Base-by-base conservation (phyloP, 2,797 vertebrate species). In the Tarsius wallacei region DNA sequence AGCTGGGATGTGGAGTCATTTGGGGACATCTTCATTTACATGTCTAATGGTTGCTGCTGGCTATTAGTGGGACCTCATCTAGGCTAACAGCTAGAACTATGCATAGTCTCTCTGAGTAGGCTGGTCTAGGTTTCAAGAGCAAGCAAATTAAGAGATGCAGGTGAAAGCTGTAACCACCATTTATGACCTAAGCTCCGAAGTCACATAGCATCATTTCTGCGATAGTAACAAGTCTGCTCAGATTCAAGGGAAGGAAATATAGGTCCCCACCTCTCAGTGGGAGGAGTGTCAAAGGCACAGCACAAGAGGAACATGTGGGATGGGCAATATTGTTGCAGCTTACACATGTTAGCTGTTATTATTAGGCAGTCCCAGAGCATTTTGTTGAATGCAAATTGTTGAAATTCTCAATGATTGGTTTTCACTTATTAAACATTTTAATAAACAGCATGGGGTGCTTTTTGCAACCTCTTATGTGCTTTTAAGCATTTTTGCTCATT, bases 401-500 rank as follows among this genome's bases (percentile, higher is more conserved):
- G 49, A 94, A 92, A 84, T 77, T 93, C 9, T n/a, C 28, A 71
- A 42, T 57, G 33, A 63, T 94, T 94, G 33, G 82, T 93, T 97
- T 95, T 93, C 49, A 90, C 55, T 87, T 85, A 77, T 51, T 64
- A 78, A 93, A 93, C 22, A 70, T 76, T 77, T 93, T 73, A 87
- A 51, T 55, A 88, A 94, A 51, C 12, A 78, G 26, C 6, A 63
- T 33, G 47, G 73, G 13, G 28, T 84, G 21, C 59, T 57, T 73
- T 92, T 90, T 94, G 31, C 21, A 81, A 85, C 1, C 5, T 95
- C 89, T 91, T 74, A 33, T 92, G 73, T 68, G 63, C n/a, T 68
- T 88, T 95, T 57, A 91, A 88, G 61, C 36, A 59, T 66, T 94
- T 96, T 91, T 91, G 59, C 21, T 87, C 42, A 85, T 78, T 89